Percentiles rank a stretch among this genome's conserved stretches.
phyloP scores from a whole-genome alignment of 2,113 vertebrate species.

The Scortum barcoo region DNA sequence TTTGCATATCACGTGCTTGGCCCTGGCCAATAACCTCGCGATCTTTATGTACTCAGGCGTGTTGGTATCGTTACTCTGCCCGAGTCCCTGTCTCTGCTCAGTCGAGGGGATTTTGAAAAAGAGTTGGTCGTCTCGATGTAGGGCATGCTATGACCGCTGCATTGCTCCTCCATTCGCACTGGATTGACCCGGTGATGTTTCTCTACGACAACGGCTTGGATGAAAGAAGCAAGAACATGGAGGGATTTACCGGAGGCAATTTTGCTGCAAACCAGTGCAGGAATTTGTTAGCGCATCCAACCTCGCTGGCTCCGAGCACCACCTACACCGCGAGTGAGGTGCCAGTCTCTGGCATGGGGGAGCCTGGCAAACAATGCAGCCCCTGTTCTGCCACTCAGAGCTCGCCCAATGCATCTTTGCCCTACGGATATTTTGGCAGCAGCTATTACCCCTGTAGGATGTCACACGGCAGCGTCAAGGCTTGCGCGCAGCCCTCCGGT shows the following conservation, averaged over 20 bases:
- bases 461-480: conserved; percentile 93
- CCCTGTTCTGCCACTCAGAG: conserved; percentile 95
- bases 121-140: conserved; percentile 94
- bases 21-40: conserved; percentile 89
- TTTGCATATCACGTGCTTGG: conserved; percentile 97
- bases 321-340: conserved; percentile 90
- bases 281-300: conserved; percentile 96
- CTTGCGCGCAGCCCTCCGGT: conserved; percentile 91
- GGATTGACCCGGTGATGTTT: conserved; percentile 99
- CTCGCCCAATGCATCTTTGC: conserved; percentile 92
- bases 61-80: conserved; percentile 89
- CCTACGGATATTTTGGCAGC: conserved; percentile 98
- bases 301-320: conserved; percentile 90
- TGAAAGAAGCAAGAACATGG: conserved; percentile 97
- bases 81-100: conserved; percentile 91
- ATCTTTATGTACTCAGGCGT: conserved; percentile 89
- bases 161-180: conserved; percentile 98
- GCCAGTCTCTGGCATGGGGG: conserved; percentile 91
- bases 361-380: conserved; percentile 97
- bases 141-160: conserved; percentile 99
- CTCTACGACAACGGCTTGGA: conserved; percentile 97
- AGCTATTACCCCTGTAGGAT: conserved; percentile 97
- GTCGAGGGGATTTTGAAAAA: conserved; percentile 97
- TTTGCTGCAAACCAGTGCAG: conserved; percentile 95
- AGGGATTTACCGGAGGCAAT: conserved; percentile 92